These are phyloP conservation scores for Bovichtus diacanthus DNA, from an alignment of 2,797 vertebrate species.

Conservation along the genomic window DNA sequence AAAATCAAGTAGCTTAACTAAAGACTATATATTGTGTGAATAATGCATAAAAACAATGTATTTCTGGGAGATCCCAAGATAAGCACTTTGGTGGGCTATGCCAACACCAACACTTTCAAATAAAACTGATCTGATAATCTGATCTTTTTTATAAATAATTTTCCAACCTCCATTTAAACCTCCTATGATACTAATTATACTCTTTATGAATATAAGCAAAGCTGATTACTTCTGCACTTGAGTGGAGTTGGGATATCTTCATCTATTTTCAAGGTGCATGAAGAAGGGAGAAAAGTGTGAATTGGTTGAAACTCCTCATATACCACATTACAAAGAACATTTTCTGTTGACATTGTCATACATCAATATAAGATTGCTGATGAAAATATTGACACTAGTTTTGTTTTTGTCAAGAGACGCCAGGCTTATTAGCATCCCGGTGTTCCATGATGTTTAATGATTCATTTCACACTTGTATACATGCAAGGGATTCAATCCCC, in stretches of 20 bases:
- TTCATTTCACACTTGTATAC: neutral
- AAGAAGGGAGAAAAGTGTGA: neutral
- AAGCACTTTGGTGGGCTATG: too few species aligned
- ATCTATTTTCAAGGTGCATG: too few species aligned
- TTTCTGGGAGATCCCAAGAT: too few species aligned
- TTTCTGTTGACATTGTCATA: neutral
- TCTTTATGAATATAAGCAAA: neutral
- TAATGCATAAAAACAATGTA: too few species aligned
- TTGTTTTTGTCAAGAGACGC: neutral
- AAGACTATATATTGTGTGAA: too few species aligned
- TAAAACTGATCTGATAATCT: too few species aligned
- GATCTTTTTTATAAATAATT: too few species aligned
- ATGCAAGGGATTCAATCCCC: neutral
- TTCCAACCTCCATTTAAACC: too few species aligned
- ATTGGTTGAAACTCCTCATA: neutral
- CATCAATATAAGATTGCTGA: neutral
- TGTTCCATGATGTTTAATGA: slow-evolving; percentile 10
- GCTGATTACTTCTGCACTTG: neutral
- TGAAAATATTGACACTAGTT: neutral
- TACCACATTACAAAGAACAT: neutral
- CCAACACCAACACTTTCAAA: too few species aligned
- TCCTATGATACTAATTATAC: too few species aligned
- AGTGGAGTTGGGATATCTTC: too few species aligned
- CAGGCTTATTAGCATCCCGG: neutral
- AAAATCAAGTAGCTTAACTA: too few species aligned